Percentiles rank a stretch among this genome's conserved stretches.
These are phyloP conservation scores for Aphelocoma californica DNA, from an alignment of 2,797 vertebrate species.

Conservation along the genomic window DNA sequence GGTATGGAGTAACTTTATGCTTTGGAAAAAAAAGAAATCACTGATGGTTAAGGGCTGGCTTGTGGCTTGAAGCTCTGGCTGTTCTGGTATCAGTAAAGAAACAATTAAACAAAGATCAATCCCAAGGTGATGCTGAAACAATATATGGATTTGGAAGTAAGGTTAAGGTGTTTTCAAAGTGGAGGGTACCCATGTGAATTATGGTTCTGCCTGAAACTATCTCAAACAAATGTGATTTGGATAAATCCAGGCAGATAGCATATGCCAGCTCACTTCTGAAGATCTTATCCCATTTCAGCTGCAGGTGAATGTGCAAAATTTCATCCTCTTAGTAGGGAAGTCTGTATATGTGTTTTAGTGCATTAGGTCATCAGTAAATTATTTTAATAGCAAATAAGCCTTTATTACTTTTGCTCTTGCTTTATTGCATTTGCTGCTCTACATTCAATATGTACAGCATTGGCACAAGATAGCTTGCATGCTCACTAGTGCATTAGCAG, in stretches of 20 bases:
- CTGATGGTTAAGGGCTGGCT: not conserved
- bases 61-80: not conserved
- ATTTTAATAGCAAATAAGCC: constrained; percentile 54
- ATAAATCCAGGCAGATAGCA: not conserved
- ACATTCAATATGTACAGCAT: constrained; percentile 47
- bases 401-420: constrained; percentile 52
- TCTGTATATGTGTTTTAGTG: not conserved
- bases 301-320: not conserved
- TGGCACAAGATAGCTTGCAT: constrained; percentile 43
- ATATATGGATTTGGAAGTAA: not conserved
- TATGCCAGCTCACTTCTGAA: not conserved
- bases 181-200: not conserved
- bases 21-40: not conserved
- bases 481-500: constrained; percentile 33
- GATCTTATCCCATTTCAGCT: not conserved
- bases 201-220: not conserved
- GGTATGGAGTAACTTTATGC: not conserved
- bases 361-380: not conserved
- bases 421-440: constrained; percentile 66
- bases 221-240: not conserved
- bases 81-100: not conserved
- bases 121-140: not conserved
- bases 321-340: not conserved
- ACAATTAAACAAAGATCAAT: not conserved
- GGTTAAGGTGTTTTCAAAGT: not conserved